phyloP scores from a whole-genome alignment of 2,888 invertebrate genomes.

The Tethea ocularis region DNA sequence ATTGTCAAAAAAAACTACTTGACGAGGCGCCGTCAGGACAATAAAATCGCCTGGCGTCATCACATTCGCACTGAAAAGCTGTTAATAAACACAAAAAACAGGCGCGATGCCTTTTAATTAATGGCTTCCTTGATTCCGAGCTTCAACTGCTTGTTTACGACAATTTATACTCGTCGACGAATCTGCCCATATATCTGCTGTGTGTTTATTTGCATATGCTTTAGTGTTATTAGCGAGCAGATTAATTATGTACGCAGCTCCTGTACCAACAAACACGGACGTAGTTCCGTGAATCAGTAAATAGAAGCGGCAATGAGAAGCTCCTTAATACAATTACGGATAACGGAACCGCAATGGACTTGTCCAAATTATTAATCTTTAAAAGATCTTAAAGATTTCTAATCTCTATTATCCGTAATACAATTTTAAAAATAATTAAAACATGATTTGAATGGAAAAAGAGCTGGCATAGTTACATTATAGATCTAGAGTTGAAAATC shows the following conservation, averaged over 20 bases:
- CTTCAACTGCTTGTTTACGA: constrained; percentile 43
- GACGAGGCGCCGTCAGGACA: constrained; percentile 30
- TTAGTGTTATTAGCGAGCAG: constrained; percentile 10
- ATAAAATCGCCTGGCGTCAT: constrained; percentile 27
- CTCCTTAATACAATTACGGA: not conserved
- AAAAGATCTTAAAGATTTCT: no score
- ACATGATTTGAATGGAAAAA: no score
- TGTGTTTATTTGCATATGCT: constrained; percentile 16
- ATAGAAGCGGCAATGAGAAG: not conserved
- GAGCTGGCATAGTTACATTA: no score
- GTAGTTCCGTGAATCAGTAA: not conserved
- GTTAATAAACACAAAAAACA: constrained; percentile 48
- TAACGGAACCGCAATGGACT: not conserved
- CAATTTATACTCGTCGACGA: constrained; percentile 47
- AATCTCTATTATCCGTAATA: no score
- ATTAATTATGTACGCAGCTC: constrained; percentile 7
- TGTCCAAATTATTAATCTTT: no score
- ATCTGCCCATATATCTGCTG: constrained; percentile 30
- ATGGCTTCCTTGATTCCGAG: constrained; percentile 58
- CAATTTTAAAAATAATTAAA: no score
- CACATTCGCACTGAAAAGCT: constrained; percentile 31
- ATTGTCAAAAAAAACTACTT: constrained; percentile 30
- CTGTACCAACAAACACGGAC: not conserved
- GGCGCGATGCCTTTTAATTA: constrained; percentile 49
- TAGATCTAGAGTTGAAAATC: no score